Percentiles rank a stretch among this genome's conserved stretches.
These are phyloP conservation scores for Spea hammondii DNA, from an alignment of 2,797 vertebrate genomes.

Conservation along the genomic window DNA sequence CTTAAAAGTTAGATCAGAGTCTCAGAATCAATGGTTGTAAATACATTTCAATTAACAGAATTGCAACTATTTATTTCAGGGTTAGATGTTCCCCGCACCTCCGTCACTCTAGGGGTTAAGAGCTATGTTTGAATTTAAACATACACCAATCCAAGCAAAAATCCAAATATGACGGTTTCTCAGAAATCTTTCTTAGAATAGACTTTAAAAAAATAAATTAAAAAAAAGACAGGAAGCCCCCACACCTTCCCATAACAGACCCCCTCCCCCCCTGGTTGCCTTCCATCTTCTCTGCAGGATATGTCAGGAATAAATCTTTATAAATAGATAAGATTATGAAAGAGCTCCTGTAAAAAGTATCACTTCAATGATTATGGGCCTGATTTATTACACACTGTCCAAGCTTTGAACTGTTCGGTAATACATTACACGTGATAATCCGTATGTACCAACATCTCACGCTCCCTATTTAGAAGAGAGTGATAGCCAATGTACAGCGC, in stretches of 20 bases:
- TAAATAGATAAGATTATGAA: slow-evolving; percentile 32
- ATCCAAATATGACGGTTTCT: background rate
- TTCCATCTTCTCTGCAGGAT: background rate
- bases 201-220: background rate
- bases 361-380: slow-evolving; percentile 7
- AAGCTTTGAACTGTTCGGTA: background rate
- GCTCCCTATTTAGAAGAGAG: too few species aligned
- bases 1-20: too few species aligned
- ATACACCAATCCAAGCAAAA: background rate
- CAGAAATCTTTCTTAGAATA: background rate
- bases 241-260: background rate
- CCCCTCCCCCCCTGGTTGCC: background rate
- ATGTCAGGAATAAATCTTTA: slow-evolving; percentile 20
- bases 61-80: too few species aligned
- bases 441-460: background rate
- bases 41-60: too few species aligned
- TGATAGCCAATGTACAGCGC: too few species aligned
- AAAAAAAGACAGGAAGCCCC: background rate
- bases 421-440: slow-evolving; percentile 8
- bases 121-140: background rate
- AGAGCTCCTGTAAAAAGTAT: slow-evolving; percentile 23
- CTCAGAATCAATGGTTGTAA: too few species aligned
- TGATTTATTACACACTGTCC: slow-evolving; percentile 12
- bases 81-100: too few species aligned
- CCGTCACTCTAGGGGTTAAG: too few species aligned